phyloP scores from a whole-genome alignment of 2,797 vertebrate species.

The Phylloscopus collybita region DNA sequence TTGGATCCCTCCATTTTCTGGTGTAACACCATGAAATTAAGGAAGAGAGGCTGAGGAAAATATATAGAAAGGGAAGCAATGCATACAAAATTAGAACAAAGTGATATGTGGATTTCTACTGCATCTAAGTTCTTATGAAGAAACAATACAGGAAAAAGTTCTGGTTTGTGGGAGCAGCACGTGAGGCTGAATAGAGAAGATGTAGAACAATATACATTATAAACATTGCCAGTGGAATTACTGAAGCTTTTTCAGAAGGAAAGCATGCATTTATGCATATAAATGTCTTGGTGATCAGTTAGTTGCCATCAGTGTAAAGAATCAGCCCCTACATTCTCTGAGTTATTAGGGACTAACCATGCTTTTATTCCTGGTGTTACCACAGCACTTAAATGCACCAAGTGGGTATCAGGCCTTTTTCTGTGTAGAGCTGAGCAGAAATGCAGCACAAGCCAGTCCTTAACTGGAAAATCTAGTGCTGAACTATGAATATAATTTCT shows the following conservation, averaged over 20 bases:
- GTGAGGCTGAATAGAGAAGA: accelerated
- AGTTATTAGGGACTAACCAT: accelerated
- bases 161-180: background rate
- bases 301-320: background rate
- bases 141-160: background rate
- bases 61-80: background rate
- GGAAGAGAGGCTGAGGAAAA: background rate
- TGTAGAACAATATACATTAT: background rate
- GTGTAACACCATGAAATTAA: background rate
- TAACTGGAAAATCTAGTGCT: background rate
- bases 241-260: background rate
- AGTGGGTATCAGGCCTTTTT: background rate
- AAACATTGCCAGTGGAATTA: background rate
- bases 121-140: background rate
- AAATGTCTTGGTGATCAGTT: background rate
- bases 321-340: background rate
- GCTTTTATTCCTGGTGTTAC: background rate
- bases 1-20: background rate
- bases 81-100: background rate
- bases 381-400: background rate
- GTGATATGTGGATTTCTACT: background rate
- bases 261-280: background rate
- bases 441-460: background rate
- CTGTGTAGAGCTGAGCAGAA: background rate
- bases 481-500: background rate